Conservation (phyloP, 2,797 vertebrate species). For the Cryptoprocta ferox region DNA sequence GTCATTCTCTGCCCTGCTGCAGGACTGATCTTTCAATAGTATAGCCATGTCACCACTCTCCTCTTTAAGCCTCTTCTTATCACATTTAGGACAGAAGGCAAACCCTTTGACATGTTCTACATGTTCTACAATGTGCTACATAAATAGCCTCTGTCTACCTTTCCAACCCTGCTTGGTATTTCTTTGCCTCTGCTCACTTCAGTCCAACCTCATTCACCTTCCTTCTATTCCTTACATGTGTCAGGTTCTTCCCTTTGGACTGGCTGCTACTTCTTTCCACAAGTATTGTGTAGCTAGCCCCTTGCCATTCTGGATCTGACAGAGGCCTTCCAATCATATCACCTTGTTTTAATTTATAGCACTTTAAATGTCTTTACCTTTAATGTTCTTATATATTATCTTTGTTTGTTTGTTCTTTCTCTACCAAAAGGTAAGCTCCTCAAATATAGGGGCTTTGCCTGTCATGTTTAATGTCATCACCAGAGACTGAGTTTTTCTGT, state of each 20-base stretch:
- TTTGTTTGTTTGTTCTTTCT: background rate
- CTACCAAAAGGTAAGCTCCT: background rate
- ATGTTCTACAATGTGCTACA: background rate
- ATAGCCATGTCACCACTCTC: background rate
- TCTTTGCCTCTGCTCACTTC: background rate
- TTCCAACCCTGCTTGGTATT: background rate
- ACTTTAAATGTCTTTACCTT: background rate
- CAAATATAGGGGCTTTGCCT: background rate
- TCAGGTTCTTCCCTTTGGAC: background rate
- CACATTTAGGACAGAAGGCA: background rate
- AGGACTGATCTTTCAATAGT: background rate
- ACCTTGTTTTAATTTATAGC: background rate
- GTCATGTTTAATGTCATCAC: background rate
- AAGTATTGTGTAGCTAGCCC: background rate
- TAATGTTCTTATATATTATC: background rate
- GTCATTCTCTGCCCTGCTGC: background rate
- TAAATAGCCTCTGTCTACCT: too few species aligned
- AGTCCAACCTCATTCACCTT: background rate
- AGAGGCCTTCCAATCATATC: background rate
- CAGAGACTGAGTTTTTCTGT: background rate
- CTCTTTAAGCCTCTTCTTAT: background rate
- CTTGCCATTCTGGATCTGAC: background rate
- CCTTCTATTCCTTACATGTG: background rate
- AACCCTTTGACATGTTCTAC: background rate
- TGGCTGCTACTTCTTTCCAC: background rate